phyloP scores from a whole-genome alignment of 2,797 vertebrate species.

The Caiman crocodilus region DNA sequence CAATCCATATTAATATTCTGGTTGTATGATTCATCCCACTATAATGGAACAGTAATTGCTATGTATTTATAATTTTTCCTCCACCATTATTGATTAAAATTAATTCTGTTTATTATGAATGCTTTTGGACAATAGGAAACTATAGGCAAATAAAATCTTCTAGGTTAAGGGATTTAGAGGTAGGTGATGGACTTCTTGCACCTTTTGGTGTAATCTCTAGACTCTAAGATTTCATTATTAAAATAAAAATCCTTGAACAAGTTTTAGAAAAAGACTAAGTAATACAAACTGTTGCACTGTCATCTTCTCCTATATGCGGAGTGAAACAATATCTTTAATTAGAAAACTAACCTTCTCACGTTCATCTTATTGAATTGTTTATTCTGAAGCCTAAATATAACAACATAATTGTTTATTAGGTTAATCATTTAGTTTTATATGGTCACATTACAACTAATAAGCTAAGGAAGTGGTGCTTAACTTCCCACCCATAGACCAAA shows the following conservation, averaged over 20 bases:
- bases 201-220: neutral
- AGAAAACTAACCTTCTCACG: conserved; percentile 2
- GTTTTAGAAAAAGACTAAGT: neutral
- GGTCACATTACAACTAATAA: conserved; percentile 50
- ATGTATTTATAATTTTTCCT: conserved; percentile 36
- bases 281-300: neutral
- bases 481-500: too few species aligned
- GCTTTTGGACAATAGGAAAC: neutral
- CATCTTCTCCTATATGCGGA: neutral
- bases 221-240: conserved; percentile 20
- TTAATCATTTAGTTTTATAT: conserved; percentile 12
- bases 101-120: conserved; percentile 23
- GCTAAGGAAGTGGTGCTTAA: neutral
- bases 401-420: neutral
- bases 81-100: conserved; percentile 43
- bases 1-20: neutral
- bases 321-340: neutral
- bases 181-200: neutral
- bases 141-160: conserved; percentile 33
- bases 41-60: conserved; percentile 16
- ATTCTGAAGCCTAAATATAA: neutral
- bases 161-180: conserved; percentile 11
- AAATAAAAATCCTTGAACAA: neutral
- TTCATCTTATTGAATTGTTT: neutral
- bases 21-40: conserved; percentile 1